Conservation (phyloP, 1,140 invertebrate genomes). For the Drosophila sp. region DNA sequence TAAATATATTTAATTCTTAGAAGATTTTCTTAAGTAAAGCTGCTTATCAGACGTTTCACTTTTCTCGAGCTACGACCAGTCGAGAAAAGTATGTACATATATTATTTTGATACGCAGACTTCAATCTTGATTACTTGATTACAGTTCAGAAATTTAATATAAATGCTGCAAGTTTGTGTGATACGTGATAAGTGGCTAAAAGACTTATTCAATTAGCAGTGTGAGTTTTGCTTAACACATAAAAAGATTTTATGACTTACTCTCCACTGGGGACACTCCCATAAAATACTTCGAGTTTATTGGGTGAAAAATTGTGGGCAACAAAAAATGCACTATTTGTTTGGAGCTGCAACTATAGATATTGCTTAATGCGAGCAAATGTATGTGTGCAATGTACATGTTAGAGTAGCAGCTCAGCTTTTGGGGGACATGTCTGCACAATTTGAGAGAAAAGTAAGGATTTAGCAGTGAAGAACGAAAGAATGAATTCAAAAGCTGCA, state of each 20-base stretch:
- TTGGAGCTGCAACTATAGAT: constrained; percentile 37
- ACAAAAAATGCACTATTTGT: constrained; percentile 49
- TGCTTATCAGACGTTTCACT: not conserved
- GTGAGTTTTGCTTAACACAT: constrained; percentile 54
- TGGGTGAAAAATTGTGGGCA: constrained; percentile 65
- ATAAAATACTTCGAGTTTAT: constrained; percentile 66
- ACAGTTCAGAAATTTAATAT: not conserved
- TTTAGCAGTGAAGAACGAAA: not conserved
- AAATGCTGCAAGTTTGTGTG: constrained; percentile 6
- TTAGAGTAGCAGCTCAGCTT: not conserved
- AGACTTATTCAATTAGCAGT: constrained; percentile 62
- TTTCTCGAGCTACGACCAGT: not conserved
- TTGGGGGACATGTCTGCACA: constrained; percentile 6
- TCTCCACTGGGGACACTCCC: constrained; percentile 27
- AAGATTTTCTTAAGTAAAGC: not conserved
- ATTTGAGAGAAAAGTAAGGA: not conserved
- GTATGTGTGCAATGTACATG: constrained; percentile 7
- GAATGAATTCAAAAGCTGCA: not conserved
- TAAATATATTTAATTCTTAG: not conserved
- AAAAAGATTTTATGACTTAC: constrained; percentile 66
- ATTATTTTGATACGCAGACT: too few species aligned
- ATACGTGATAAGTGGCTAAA: not conserved
- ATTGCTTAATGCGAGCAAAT: constrained; percentile 40
- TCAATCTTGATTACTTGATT: not conserved
- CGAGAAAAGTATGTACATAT: too few species aligned